These are phyloP conservation scores for Sabatieria punctata DNA, from an alignment of 2,888 invertebrate species.

Conservation along the genomic window DNA sequence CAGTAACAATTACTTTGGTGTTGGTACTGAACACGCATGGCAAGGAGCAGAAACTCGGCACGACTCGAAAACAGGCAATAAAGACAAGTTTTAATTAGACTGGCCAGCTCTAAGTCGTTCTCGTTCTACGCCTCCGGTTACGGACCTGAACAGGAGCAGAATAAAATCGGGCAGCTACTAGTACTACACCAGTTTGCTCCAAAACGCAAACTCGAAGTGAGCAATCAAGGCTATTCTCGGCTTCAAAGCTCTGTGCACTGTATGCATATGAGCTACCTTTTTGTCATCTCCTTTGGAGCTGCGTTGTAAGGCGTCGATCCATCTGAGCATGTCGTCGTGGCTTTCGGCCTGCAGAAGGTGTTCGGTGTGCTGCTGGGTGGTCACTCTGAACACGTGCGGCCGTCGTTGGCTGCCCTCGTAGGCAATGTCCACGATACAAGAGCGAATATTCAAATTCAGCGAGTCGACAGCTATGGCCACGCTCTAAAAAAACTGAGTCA, in stretches of 20 bases:
- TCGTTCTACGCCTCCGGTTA: too few species aligned
- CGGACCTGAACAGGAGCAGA: too few species aligned
- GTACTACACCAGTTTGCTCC: too few species aligned
- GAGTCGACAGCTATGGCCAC: too few species aligned
- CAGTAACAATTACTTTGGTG: too few species aligned
- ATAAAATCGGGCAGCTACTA: too few species aligned
- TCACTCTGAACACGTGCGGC: conserved; percentile 8
- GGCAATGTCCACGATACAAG: conserved; percentile 9
- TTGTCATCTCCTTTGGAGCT: not conserved
- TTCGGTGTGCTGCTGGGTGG: conserved; percentile 7
- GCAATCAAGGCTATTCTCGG: not conserved
- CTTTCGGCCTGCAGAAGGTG: conserved; percentile 8
- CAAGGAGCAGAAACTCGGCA: too few species aligned
- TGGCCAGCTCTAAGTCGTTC: too few species aligned
- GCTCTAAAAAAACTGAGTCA: too few species aligned
- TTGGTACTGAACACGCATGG: too few species aligned
- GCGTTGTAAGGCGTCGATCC: conserved; percentile 5
- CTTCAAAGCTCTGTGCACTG: not conserved
- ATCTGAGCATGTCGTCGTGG: conserved; percentile 3
- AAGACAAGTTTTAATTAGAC: too few species aligned
- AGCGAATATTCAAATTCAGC: conserved; percentile 1
- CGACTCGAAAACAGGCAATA: too few species aligned
- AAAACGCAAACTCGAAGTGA: not conserved
- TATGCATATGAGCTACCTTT: not conserved
- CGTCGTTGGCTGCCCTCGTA: conserved; percentile 8